Percentiles rank a stretch among this genome's conserved stretches.
These are phyloP conservation scores for Anas acuta DNA, from an alignment of 2,797 vertebrate species.

Conservation along the genomic window DNA sequence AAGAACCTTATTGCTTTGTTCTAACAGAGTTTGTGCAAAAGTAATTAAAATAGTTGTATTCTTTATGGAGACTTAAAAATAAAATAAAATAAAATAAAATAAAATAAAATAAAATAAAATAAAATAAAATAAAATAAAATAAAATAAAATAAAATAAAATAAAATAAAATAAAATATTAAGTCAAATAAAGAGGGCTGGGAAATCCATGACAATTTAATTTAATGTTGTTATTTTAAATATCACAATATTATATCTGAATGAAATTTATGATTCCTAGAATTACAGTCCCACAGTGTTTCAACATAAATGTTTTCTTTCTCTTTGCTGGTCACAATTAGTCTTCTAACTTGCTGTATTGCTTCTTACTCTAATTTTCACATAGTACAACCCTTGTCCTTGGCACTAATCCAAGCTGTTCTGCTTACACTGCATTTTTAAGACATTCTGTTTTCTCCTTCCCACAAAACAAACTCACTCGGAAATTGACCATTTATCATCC, in stretches of 20 bases:
- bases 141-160: too few relatives aligned
- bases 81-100: neutral
- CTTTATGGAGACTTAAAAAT: neutral
- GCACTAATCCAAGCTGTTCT: slow-evolving; percentile 36
- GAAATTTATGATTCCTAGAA: neutral
- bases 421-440: slow-evolving; percentile 25
- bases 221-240: neutral
- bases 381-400: slow-evolving; percentile 6
- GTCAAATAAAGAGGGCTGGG: neutral
- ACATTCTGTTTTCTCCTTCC: slow-evolving; percentile 9
- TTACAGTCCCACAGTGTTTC: neutral
- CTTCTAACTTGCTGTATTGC: neutral
- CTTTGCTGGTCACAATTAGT: neutral
- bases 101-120: too few relatives aligned
- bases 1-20: neutral
- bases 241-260: neutral
- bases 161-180: too few relatives aligned
- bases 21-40: neutral
- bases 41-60: neutral
- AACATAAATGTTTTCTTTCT: neutral
- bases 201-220: neutral
- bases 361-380: slow-evolving; percentile 26
- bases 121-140: too few relatives aligned
- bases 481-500: neutral
- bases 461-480: neutral